Percentiles rank a stretch among this genome's conserved stretches.
phyloP scores from a whole-genome alignment of 2,888 invertebrate genomes.

The Pristionchus fissidentatus region DNA sequence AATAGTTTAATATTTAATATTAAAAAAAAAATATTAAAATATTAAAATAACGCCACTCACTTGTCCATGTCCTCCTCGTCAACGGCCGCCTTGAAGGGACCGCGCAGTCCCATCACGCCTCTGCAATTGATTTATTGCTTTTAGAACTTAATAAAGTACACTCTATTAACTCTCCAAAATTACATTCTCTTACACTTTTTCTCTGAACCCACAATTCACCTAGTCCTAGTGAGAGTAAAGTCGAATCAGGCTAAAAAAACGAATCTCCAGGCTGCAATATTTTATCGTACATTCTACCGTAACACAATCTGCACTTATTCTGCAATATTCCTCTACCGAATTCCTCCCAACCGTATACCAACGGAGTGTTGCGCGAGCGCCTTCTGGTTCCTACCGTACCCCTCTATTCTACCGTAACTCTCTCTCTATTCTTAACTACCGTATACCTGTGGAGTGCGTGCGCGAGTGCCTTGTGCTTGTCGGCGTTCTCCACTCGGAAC shows the following conservation, averaged over 20 bases:
- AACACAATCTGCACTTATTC: too few relatives aligned
- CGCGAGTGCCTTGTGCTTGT: slow-evolving; percentile 84
- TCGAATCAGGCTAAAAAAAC: too few relatives aligned
- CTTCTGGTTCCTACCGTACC: neutral
- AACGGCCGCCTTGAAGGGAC: slow-evolving; percentile 90
- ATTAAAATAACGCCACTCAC: slow-evolving; percentile 79
- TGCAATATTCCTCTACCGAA: neutral
- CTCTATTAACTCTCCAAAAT: too few relatives aligned
- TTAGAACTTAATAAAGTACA: neutral
- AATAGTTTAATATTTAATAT: too few relatives aligned
- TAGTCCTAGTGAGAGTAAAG: too few relatives aligned
- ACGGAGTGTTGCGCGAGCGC: neutral
- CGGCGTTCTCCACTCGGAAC: slow-evolving; percentile 74
- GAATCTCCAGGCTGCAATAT: too few relatives aligned
- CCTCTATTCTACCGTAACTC: neutral
- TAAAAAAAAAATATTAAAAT: too few relatives aligned
- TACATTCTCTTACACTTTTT: too few relatives aligned
- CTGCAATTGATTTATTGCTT: neutral
- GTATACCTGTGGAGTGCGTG: slow-evolving; percentile 82
- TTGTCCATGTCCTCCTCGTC: slow-evolving; percentile 92
- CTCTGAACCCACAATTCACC: too few relatives aligned
- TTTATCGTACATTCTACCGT: too few relatives aligned
- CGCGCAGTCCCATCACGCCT: slow-evolving; percentile 68
- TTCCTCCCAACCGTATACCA: neutral
- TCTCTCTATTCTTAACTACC: too few relatives aligned